Base-by-base conservation (phyloP, 1,140 invertebrate species). In the Proales similis region DNA sequence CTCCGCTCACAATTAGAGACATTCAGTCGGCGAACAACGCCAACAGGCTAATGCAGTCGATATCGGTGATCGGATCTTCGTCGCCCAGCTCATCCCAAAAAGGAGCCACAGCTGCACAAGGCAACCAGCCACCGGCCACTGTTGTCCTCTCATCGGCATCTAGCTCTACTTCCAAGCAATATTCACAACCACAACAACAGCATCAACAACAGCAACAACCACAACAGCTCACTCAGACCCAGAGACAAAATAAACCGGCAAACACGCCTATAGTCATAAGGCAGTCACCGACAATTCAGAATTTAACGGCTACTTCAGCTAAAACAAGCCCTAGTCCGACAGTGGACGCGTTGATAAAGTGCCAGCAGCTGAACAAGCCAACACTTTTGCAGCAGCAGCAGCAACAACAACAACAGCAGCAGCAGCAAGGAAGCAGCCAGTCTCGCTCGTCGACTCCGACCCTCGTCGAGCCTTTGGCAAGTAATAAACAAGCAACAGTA, bases 161-260 rank as follows among this genome's bases (percentile, higher is more conserved):
- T 9, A 53, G 42, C 7, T 24, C 29, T 4, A 53, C 48, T 17
- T n/a, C 42, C 11, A 32, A 53, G 17, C 48, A 53, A 38, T 39
- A 20, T 17, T 22, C 26, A 19, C 48, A 53, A 22, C 49, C 38
- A 53, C 32, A 36, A n/a, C 49, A 53, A 20, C 33, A 36, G 14
- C 49, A 53, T n/a, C 49, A 53, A 20, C 51, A 57, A 39, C 33
- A 42, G 11, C 48, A 51, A 33, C 48, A 51, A 20, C 26, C 33
- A 36, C 33, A 36, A 36, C 33, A 36, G 14, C 9, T 14, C 14
- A 36, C 33, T 42, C 51, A 57, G 45, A 24, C 20, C 14, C 14
- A 17, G 14, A 57, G 30, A 42, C 51, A 29, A 42, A 29, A 57
- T n/a, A 19, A 26, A 30, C 17, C 2, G 12, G 11, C 26, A 42